phyloP scores from a whole-genome alignment of 2,888 invertebrate genomes.

The Hydraecia micacea region DNA sequence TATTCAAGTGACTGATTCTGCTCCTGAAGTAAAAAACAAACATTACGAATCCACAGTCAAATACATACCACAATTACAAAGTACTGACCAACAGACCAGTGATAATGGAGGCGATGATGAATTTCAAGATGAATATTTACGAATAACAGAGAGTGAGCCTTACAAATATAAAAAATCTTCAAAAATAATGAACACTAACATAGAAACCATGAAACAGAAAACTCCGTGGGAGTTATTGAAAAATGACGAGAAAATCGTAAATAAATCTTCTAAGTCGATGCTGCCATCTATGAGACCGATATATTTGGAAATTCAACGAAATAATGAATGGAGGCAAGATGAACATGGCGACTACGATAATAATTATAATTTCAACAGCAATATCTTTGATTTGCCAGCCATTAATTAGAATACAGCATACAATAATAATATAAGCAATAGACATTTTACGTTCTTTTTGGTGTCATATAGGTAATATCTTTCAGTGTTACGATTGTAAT shows the following conservation, averaged over 20 bases:
- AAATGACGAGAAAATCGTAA: conserved; percentile 55
- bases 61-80: conserved; percentile 5
- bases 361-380: conserved; percentile 64
- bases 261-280: conserved; percentile 68
- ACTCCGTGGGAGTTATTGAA: conserved; percentile 56
- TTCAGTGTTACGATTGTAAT: not conserved
- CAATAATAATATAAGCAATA: conserved; percentile 1
- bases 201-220: conserved; percentile 20
- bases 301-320: conserved; percentile 77
- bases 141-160: conserved; percentile 43
- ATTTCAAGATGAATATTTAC: conserved; percentile 66
- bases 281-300: conserved; percentile 73
- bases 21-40: not conserved
- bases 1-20: not conserved
- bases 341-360: conserved; percentile 74
- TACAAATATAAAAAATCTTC: conserved; percentile 44
- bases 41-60: not conserved
- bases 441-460: not conserved
- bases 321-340: conserved; percentile 75
- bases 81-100: conserved; percentile 9
- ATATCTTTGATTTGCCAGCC: conserved; percentile 67
- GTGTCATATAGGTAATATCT: not conserved
- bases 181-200: not conserved
- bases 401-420: conserved; percentile 26
- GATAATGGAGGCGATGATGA: conserved; percentile 60